Conservation (phyloP, 2,888 invertebrate species). For the Zygaena filipendulae region DNA sequence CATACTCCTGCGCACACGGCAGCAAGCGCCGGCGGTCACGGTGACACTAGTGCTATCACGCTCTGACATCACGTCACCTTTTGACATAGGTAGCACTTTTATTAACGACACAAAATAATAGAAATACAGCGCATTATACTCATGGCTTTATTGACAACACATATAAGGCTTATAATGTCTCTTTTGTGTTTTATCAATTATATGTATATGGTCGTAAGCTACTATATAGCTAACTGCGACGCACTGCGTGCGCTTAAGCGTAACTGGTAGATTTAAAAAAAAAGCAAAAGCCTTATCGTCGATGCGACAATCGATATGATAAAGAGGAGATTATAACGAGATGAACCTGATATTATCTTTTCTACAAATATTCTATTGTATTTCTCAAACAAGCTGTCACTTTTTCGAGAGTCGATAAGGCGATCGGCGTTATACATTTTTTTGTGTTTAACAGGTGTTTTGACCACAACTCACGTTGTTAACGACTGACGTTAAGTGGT, state of each 20-base stretch:
- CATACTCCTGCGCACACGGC: conserved; percentile 58
- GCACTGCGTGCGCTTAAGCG: conserved; percentile 34
- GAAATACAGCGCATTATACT: conserved; percentile 16
- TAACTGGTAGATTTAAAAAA: conserved; percentile 31
- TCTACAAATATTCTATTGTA: too few relatives aligned
- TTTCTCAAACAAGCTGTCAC: too few relatives aligned
- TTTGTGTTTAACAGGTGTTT: too few relatives aligned
- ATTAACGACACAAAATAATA: conserved; percentile 21
- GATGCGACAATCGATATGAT: conserved; percentile 35
- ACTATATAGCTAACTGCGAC: too few relatives aligned
- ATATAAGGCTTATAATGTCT: too few relatives aligned
- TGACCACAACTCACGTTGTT: too few relatives aligned
- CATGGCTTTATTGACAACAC: conserved; percentile 6
- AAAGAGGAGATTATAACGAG: conserved; percentile 32
- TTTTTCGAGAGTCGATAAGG: too few relatives aligned
- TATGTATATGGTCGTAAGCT: too few relatives aligned
- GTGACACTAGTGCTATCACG: conserved; percentile 47
- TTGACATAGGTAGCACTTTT: conserved; percentile 39
- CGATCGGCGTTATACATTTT: too few relatives aligned
- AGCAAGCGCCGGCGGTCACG: conserved; percentile 41
- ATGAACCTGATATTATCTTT: conserved; percentile 30
- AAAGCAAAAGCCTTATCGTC: conserved; percentile 36
- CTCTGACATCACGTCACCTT: conserved; percentile 55
- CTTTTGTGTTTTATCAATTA: too few relatives aligned
- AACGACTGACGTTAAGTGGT: too few relatives aligned